Evolutionary conservation across 2,888 invertebrate genomes (phyloP), one percentile per base, ranked within the genome.

Genomic region (Caenorhabditis sp.): DNA sequence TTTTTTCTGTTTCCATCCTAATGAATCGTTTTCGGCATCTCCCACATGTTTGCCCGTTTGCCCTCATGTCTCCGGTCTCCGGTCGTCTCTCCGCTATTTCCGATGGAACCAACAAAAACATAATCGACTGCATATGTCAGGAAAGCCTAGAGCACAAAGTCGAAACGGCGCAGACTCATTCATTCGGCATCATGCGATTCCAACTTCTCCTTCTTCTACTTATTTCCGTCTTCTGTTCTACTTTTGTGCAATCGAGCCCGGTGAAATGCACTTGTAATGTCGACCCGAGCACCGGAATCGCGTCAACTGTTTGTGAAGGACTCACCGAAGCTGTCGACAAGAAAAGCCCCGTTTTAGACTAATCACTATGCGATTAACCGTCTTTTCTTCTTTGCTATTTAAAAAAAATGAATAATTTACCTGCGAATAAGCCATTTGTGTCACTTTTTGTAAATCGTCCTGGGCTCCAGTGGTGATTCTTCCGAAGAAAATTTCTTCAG

Each of bases 401-500:
- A 65, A 15, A 56, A 69, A 18, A 53, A 51, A 18, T 37, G 28
- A 28, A 44, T 68, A n/a, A 68, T 77, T 79, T 83, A 94, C 94
- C 93, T 99, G 98, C 0, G 98, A 95, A 92, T 99, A 99, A 0
- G 99, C 99, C 92, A 95, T 97, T 92, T 98, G 96, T 0, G 99
- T 99, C 83, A 99, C 96, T 93, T 99, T 99, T 92, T 97, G 96
- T 61, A 99, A 94, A 93, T 99, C 99, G 92, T 99, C 98, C 92
- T 98, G 98, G 0, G 99, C 99, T 0, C 99, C 99, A 0, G 99
- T 99, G 1, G 99, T 99, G 85, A 99, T 97, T 89, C 95, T 94
- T 22, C 78, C 72, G 92, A 99, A 99, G 93, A 99, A 99, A 85
- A 99, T 94, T 93, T 98, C 96, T 92, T 99, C 99, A 0, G 98